Percentiles rank a stretch among this genome's conserved stretches.
These are phyloP conservation scores for Drosophila putrida DNA, from an alignment of 2,888 invertebrate genomes.

Conservation along the genomic window DNA sequence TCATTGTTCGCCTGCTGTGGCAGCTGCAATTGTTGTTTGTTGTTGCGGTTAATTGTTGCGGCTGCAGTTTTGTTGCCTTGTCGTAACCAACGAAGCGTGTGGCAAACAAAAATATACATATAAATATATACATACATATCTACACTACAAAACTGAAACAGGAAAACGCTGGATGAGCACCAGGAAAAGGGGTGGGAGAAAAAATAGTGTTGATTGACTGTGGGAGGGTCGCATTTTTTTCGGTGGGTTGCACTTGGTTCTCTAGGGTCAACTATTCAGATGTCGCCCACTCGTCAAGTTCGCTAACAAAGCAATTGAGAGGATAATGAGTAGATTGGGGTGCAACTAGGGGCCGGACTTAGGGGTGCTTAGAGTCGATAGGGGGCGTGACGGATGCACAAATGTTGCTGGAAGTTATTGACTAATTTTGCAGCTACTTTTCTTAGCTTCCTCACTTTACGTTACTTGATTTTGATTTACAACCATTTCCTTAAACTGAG, in stretches of 20 bases:
- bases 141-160: conserved; percentile 3
- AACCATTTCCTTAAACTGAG: no score
- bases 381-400: background rate
- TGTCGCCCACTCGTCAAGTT: background rate
- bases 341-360: background rate
- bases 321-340: background rate
- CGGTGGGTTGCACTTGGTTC: background rate
- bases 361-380: no score
- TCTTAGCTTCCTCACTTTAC: no score
- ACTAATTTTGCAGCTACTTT: no score
- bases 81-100: conserved; percentile 64
- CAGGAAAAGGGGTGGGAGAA: background rate
- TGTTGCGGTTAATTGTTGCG: conserved; percentile 50
- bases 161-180: conserved; percentile 7
- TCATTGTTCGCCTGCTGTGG: conserved; percentile 44
- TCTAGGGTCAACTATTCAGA: conserved; percentile 3
- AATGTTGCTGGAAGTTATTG: background rate
- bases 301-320: conserved; percentile 5
- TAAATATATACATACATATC: background rate
- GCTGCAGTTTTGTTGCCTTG: conserved; percentile 59
- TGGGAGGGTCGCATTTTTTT: background rate
- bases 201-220: conserved; percentile 6
- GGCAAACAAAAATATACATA: conserved; percentile 31
- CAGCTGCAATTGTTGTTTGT: conserved; percentile 23
- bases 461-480: no score